Evolutionary conservation across 2,797 vertebrate species (phyloP), one percentile per base, ranked within the genome.

Genomic region (Numenius phaeopus): DNA sequence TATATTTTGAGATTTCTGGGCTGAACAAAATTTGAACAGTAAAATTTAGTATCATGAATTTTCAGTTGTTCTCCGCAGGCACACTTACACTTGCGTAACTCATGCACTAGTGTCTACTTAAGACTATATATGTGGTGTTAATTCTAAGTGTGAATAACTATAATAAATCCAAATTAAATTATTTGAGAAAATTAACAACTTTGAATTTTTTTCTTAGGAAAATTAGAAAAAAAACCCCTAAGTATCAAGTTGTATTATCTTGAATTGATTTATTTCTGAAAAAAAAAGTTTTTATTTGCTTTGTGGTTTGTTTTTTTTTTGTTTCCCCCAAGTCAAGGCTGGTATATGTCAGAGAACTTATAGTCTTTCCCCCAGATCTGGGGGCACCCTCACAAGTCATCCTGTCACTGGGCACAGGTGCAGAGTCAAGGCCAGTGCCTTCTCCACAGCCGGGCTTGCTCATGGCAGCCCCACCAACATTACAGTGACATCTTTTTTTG

Each of bases 331-430:
- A 14, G 12, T 27, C 30, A 42, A 61, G 21, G 29, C 44, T 75
- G n/a, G 10, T 30, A 9, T 44, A 37, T 27, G 16, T 5, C 61
- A 64, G 24, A 4, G 86, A 77, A 65, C 29, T 61, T 42, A 32
- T 1, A 42, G 13, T 20, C n/a, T 30, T 42, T 52, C 4, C 21
- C 32, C 22, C 9, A 55, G 15, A 6, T 15, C 15, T 32, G 11
- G 11, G 32, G 13, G 3, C 0, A 49, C 18, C 15, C 34, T 75
- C 1, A 5, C 13, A 66, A 10, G 5, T 46, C 7, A 2, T 67
- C 4, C 40, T 65, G 37, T 40, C 27, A 8, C 40, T 0, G 0
- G 37, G 6, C 23, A 37, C 2, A 2, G 19, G 14, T 52, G 19
- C 20, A 59, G 32, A 75, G 14, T 15, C n/a, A 54, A 64, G 14